These are phyloP conservation scores for Chrysomela aeneicollis DNA, from an alignment of 2,888 invertebrate genomes.

Conservation along the genomic window DNA sequence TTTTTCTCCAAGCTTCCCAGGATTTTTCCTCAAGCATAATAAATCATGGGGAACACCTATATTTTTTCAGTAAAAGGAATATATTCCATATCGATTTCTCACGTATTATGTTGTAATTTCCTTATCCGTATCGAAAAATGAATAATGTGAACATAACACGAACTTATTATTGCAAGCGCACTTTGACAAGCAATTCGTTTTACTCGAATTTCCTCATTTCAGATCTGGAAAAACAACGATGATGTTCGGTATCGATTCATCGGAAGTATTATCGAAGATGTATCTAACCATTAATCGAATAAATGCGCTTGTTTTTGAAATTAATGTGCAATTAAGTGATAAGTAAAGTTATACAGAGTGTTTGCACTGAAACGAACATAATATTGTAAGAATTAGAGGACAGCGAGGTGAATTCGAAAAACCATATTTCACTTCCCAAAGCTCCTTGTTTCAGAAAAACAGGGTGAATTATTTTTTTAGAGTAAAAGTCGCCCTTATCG, in stretches of 20 bases:
- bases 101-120: conserved; percentile 59
- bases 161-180: conserved; percentile 61
- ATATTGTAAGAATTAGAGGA: too few relatives aligned
- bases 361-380: too few relatives aligned
- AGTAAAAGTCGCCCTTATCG: too few relatives aligned
- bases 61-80: conserved; percentile 14
- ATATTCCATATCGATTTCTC: conserved; percentile 43
- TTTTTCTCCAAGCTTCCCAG: not conserved
- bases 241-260: not conserved
- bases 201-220: conserved; percentile 50
- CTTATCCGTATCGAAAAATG: conserved; percentile 59
- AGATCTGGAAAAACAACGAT: too few relatives aligned
- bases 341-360: too few relatives aligned
- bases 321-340: too few relatives aligned
- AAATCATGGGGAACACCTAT: conserved; percentile 12
- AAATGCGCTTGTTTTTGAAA: too few relatives aligned
- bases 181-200: conserved; percentile 61
- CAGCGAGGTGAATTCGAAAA: too few relatives aligned
- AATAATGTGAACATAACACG: conserved; percentile 61
- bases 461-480: too few relatives aligned
- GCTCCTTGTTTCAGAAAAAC: too few relatives aligned
- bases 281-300: too few relatives aligned
- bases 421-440: too few relatives aligned
- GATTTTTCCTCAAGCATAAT: not conserved
- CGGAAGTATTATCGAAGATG: not conserved